Evolutionary conservation across 2,113 vertebrate genomes (phyloP).

Genomic region (Anthoscopus minutus): DNA sequence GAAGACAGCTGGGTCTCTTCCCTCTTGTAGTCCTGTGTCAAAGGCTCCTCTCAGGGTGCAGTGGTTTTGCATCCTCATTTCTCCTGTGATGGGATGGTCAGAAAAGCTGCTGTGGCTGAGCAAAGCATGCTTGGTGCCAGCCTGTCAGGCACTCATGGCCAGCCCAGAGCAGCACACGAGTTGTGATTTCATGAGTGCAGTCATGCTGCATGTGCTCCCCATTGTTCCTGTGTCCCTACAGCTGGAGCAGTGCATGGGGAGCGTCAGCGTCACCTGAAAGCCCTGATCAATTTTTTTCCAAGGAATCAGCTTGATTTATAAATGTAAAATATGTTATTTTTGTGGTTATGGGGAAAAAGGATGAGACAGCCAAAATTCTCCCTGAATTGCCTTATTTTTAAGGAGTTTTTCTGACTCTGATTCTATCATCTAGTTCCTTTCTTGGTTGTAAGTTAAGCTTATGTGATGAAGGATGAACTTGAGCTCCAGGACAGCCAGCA

Average conservation of each 20-base stretch:
- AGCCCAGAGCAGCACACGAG: not conserved
- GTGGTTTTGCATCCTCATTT: not conserved
- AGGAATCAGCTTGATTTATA: not conserved
- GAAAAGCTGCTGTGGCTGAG: not conserved
- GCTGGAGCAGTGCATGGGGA: not conserved
- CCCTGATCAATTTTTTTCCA: not conserved
- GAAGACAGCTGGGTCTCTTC: not conserved
- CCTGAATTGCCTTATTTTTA: not conserved
- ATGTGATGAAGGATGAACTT: not conserved
- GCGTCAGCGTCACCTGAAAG: fast-evolving
- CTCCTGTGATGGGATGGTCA: not conserved
- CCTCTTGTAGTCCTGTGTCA: not conserved
- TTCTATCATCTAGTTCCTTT: not conserved
- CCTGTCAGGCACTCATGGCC: not conserved
- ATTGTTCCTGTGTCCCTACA: fast-evolving
- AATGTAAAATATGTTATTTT: not conserved
- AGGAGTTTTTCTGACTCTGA: not conserved
- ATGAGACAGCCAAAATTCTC: not conserved
- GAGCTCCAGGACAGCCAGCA: not conserved
- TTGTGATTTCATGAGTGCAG: not conserved
- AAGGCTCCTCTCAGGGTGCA: fast-evolving
- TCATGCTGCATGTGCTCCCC: not conserved
- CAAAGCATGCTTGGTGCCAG: fast-evolving
- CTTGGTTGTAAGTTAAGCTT: not conserved
- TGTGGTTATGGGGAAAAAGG: fast-evolving